Evolutionary conservation across 2,888 invertebrate species (phyloP).

Genomic region (Dynastes tityus): DNA sequence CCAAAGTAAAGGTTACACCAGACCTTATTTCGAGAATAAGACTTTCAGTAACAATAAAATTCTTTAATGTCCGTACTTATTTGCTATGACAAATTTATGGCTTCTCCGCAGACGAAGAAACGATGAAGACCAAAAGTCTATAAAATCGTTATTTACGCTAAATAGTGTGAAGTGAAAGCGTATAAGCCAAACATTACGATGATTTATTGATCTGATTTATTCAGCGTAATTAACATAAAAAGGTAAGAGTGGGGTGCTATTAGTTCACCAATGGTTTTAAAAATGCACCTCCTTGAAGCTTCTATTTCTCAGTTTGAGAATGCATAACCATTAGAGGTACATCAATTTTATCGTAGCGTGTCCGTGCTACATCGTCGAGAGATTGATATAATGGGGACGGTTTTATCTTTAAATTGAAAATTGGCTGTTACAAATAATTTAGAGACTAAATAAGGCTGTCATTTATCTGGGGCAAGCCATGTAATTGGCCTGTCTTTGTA

Average conservation of each 20-base stretch:
- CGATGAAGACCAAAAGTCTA: slow-evolving; percentile 14
- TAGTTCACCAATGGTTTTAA: no score
- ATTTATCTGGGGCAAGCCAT: slow-evolving; percentile 12
- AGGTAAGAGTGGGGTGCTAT: no score
- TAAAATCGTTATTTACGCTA: slow-evolving; percentile 6
- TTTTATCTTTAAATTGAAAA: slow-evolving; percentile 42
- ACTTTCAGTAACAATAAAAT: slow-evolving; percentile 32
- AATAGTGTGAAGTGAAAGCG: not conserved
- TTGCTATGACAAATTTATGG: slow-evolving; percentile 31
- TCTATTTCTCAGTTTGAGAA: not conserved
- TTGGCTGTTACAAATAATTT: slow-evolving; percentile 16
- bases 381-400: not conserved
- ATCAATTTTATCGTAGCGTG: not conserved
- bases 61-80: slow-evolving; percentile 30
- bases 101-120: slow-evolving; percentile 16
- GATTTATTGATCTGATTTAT: no score
- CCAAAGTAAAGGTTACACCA: slow-evolving; percentile 1
- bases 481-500: slow-evolving; percentile 44
- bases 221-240: no score
- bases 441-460: slow-evolving; percentile 33
- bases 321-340: not conserved
- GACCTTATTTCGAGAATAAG: slow-evolving; percentile 1
- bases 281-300: no score
- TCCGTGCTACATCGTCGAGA: not conserved
- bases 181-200: no score